Evolutionary conservation across 1,140 invertebrate species (phyloP), one percentile per base, ranked within the genome.

Genomic region (Drosophila virilis): DNA sequence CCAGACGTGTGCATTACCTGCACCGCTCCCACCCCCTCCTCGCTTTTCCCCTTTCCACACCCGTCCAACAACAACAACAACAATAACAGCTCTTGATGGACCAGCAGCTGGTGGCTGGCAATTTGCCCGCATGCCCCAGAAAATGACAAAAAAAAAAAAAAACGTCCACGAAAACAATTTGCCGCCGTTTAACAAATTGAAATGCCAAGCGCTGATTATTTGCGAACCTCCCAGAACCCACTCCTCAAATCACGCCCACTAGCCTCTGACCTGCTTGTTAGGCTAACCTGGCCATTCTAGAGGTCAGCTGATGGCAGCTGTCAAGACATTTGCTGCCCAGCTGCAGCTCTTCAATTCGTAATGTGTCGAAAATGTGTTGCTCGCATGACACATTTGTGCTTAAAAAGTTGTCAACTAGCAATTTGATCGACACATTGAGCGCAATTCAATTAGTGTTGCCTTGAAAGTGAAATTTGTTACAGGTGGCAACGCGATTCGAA

Each of bases 151-250:
- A 35, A 22, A 4, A 5, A 28, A 28, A 5, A 28, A 10, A 69
- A 74, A 38, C 32, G 22, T 60, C 71, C 57, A 37, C 61, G 57
- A 54, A 64, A 71, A 59, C 73, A 75, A 84, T 86, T 85, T 80
- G 62, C 74, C 82, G 59, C 77, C 76, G 77, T 59, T 77, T 83
- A 83, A 66, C 80, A 84, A 84, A 80, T 84, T 84, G 81, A 80
- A 84, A 79, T 79, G 76, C 66, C 76, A 78, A 28, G 33, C 70
- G 55, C 65, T 77, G 51, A 77, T 52, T 80, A 67, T 68, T 73
- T 67, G 28, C 38, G 40, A n/a, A 2, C 33, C 57, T 15, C 32
- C 32, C 8, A 28, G 4, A 4, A 28, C 5, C 1, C 1, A 3
- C 22, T 22, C 5, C 54, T 8, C 12, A 0, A 5, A 8, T 33